phyloP scores from a whole-genome alignment of 2,113 vertebrate species.

The Salvator merianae region DNA sequence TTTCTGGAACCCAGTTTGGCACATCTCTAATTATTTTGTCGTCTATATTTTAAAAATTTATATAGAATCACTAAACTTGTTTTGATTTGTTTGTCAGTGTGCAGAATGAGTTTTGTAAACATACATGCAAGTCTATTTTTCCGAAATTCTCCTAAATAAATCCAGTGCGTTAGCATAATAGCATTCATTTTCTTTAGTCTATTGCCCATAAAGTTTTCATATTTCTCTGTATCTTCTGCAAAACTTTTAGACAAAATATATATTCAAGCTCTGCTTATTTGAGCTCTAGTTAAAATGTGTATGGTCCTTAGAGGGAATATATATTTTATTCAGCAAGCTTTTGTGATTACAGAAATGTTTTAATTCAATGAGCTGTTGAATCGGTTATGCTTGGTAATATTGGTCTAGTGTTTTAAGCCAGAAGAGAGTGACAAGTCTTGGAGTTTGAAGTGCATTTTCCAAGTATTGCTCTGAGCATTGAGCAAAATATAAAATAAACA shows the following conservation, averaged over 20 bases:
- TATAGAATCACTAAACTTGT: too few relatives aligned
- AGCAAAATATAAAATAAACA: not conserved
- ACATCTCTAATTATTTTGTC: too few relatives aligned
- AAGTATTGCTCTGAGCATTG: not conserved
- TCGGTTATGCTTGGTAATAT: not conserved
- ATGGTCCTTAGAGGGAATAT: not conserved
- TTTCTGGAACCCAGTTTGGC: too few relatives aligned
- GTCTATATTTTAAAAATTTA: too few relatives aligned
- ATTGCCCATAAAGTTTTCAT: not conserved
- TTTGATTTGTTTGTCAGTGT: not conserved
- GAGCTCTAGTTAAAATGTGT: not conserved
- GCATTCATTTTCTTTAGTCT: not conserved
- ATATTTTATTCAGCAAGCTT: not conserved
- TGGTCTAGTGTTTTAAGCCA: not conserved
- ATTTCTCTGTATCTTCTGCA: not conserved
- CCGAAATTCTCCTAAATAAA: too few relatives aligned
- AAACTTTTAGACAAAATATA: not conserved
- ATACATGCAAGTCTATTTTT: too few relatives aligned
- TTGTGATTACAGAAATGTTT: not conserved
- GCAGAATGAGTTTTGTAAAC: not conserved
- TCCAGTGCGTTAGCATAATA: not conserved
- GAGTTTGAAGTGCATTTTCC: rapidly evolving
- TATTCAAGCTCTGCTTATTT: not conserved
- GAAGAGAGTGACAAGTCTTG: not conserved
- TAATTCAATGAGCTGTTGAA: not conserved